Conservation (phyloP, 2,797 vertebrate species). For the Gymnopithys bicolor region DNA sequence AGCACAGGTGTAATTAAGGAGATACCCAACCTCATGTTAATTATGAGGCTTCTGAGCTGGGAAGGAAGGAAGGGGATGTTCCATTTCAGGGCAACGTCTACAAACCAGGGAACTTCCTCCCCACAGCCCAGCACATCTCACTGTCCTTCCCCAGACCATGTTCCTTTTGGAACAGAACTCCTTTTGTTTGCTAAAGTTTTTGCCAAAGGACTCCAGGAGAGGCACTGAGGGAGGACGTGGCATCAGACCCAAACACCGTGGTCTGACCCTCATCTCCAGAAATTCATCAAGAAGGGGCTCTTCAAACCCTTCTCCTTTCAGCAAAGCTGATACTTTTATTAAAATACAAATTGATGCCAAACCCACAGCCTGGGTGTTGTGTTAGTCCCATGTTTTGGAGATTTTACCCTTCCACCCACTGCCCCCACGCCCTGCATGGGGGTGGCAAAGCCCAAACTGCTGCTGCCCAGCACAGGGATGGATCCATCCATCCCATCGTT, state of each 20-base stretch:
- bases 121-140: accelerated
- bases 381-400: neutral
- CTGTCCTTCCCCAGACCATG: neutral
- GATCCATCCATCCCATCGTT: neutral
- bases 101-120: neutral
- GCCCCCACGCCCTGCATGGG: neutral
- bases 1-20: neutral
- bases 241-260: accelerated
- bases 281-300: neutral
- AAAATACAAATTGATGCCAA: accelerated
- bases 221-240: neutral
- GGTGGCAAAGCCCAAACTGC: neutral
- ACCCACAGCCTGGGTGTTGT: neutral
- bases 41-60: neutral
- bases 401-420: neutral
- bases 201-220: neutral
- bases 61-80: neutral
- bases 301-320: neutral
- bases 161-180: neutral
- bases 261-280: neutral
- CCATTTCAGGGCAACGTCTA: neutral
- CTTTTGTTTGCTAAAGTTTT: neutral
- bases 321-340: neutral
- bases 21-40: neutral
- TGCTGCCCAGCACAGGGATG: neutral